These are phyloP conservation scores for Agrochola circellaris DNA, from an alignment of 2,888 invertebrate genomes.

Conservation along the genomic window DNA sequence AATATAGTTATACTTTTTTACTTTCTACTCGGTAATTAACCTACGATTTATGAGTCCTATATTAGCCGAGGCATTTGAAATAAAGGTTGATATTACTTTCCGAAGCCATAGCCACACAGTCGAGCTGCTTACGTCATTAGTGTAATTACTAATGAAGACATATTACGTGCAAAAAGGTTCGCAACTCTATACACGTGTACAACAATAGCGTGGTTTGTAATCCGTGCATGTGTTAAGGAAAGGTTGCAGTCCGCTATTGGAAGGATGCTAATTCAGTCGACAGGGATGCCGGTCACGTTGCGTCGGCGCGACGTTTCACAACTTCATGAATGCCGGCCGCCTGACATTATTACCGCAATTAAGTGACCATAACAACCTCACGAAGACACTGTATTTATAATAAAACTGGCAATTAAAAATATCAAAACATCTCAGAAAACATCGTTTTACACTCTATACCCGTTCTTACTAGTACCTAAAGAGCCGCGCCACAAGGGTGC, in stretches of 20 bases:
- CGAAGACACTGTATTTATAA: conserved; percentile 50
- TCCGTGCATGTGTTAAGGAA: conserved; percentile 67
- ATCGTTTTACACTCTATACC: conserved; percentile 36
- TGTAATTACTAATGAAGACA: conserved; percentile 29
- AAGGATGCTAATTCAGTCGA: conserved; percentile 63
- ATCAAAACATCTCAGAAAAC: conserved; percentile 46
- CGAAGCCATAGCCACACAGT: conserved; percentile 41
- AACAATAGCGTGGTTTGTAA: conserved; percentile 62
- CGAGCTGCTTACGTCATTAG: conserved; percentile 10
- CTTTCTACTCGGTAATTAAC: conserved; percentile 23
- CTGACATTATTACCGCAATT: conserved; percentile 76
- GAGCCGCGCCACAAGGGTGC: conserved; percentile 56
- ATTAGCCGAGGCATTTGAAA: neutral
- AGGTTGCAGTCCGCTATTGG: conserved; percentile 71
- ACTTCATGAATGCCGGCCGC: conserved; percentile 70
- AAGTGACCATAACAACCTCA: conserved; percentile 69
- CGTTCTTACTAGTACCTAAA: conserved; percentile 33
- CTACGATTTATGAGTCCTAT: conserved; percentile 22
- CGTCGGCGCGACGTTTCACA: conserved; percentile 65
- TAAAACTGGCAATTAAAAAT: conserved; percentile 56
- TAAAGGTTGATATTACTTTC: conserved; percentile 12
- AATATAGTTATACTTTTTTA: conserved; percentile 13
- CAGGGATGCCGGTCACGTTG: conserved; percentile 78
- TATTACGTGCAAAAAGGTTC: conserved; percentile 1
- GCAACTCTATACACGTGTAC: conserved; percentile 6